Evolutionary conservation across 2,113 vertebrate species (phyloP).

Genomic region (Leucosticte australis): DNA sequence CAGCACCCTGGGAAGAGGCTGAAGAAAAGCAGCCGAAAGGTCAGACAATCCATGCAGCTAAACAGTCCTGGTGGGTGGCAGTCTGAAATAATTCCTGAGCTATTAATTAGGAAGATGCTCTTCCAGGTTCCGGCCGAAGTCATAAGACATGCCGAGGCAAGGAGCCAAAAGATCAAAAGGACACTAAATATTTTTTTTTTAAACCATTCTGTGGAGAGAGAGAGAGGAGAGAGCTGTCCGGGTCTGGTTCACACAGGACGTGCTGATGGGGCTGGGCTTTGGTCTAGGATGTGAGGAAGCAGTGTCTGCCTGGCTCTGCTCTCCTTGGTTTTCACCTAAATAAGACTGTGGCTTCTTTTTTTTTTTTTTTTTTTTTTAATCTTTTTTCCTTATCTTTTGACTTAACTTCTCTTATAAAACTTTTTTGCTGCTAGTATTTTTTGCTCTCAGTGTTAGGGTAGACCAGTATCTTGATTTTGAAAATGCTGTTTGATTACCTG

Average conservation of each 20-base stretch:
- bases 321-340: background rate
- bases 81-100: constrained; percentile 64
- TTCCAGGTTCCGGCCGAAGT: constrained; percentile 43
- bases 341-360: background rate
- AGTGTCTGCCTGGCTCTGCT: background rate
- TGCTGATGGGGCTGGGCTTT: background rate
- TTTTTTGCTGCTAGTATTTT: background rate
- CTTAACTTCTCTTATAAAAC: background rate
- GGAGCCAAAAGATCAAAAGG: constrained; percentile 64
- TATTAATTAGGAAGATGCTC: constrained; percentile 60
- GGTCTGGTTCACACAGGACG: background rate
- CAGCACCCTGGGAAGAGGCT: background rate
- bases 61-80: constrained; percentile 64
- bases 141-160: constrained; percentile 42
- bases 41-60: constrained; percentile 34
- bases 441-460: background rate
- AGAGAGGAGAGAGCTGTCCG: background rate
- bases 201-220: background rate
- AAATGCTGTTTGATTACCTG: background rate
- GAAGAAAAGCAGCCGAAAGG: constrained; percentile 22
- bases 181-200: constrained; percentile 42
- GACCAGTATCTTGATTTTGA: background rate
- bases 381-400: background rate
- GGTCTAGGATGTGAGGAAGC: background rate
- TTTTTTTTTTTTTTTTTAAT: background rate